phyloP scores from a whole-genome alignment of 2,113 vertebrate species.

The Chloebia gouldiae region DNA sequence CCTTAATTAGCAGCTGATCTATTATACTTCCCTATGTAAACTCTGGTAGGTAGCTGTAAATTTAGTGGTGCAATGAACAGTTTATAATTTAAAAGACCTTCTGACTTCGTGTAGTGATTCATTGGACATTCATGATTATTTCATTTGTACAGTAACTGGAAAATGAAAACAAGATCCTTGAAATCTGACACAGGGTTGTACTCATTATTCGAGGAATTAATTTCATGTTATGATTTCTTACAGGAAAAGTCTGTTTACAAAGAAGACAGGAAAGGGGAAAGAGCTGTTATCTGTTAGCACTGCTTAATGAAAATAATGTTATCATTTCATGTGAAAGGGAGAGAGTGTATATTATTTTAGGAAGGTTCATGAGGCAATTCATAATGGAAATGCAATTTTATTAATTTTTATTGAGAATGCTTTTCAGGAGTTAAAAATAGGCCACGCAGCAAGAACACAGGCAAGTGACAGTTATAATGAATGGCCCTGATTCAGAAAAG shows the following conservation, averaged over 20 bases:
- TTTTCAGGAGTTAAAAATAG: neutral
- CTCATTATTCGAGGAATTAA: constrained; percentile 23
- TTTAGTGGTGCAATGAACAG: neutral
- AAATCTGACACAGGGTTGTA: neutral
- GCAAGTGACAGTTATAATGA: neutral
- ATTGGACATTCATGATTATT: neutral
- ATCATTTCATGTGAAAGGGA: neutral
- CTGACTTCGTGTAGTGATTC: neutral
- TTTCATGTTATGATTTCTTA: neutral
- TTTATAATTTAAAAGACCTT: constrained; percentile 1
- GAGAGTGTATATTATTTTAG: neutral
- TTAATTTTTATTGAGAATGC: neutral
- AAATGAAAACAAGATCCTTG: constrained; percentile 5
- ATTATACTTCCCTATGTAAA: neutral
- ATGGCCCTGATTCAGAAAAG: neutral
- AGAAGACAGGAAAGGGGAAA: neutral
- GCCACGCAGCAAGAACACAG: neutral
- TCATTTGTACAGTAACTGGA: neutral
- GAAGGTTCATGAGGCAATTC: neutral
- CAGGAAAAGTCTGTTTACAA: constrained; percentile 53
- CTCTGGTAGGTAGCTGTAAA: neutral
- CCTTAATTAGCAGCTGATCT: neutral
- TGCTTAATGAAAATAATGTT: neutral
- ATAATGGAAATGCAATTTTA: neutral
- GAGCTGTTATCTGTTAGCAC: constrained; percentile 10